Evolutionary conservation across 2,797 vertebrate genomes (phyloP).

Genomic region (Pseudopleuronectes americanus): DNA sequence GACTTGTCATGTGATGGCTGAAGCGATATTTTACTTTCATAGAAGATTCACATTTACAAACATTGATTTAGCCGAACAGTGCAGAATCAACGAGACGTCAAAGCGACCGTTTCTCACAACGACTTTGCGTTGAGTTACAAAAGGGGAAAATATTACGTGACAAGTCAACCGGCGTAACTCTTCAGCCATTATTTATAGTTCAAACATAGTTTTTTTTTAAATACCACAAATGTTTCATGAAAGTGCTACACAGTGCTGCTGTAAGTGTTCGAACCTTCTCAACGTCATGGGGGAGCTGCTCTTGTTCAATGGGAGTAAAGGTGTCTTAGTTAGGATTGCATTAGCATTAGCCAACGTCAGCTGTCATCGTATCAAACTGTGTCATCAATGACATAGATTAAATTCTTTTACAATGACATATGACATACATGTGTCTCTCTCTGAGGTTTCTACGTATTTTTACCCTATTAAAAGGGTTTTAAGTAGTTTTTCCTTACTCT

Average conservation of each 20-base stretch:
- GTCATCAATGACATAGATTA: neutral
- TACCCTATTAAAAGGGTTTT: too few relatives aligned
- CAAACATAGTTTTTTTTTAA: slow-evolving; percentile 14
- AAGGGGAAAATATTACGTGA: slow-evolving; percentile 39
- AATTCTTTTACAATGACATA: slow-evolving; percentile 5
- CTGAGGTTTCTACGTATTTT: too few relatives aligned
- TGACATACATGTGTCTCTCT: too few relatives aligned
- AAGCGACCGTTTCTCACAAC: slow-evolving; percentile 8
- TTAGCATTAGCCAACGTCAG: slow-evolving; percentile 13
- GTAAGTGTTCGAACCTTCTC: slow-evolving; percentile 16
- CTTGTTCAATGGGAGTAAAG: slow-evolving; percentile 4
- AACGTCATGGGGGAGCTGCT: slow-evolving; percentile 15
- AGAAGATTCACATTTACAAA: slow-evolving; percentile 58
- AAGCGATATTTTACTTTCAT: slow-evolving; percentile 47
- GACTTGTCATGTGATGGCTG: slow-evolving; percentile 27
- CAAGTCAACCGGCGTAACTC: slow-evolving; percentile 14
- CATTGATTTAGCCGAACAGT: slow-evolving; percentile 14
- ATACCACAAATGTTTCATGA: slow-evolving; percentile 21
- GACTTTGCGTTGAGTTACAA: slow-evolving; percentile 23
- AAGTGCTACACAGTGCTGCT: slow-evolving; percentile 58
- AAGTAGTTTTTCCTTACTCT: too few relatives aligned
- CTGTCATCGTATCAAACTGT: slow-evolving; percentile 8
- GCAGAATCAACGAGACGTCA: neutral
- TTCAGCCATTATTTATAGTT: slow-evolving; percentile 30
- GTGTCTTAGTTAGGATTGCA: neutral